Percentiles rank a stretch among this genome's conserved stretches.
These are phyloP conservation scores for Euplagia quadripunctaria DNA, from an alignment of 2,888 invertebrate species.

Conservation along the genomic window DNA sequence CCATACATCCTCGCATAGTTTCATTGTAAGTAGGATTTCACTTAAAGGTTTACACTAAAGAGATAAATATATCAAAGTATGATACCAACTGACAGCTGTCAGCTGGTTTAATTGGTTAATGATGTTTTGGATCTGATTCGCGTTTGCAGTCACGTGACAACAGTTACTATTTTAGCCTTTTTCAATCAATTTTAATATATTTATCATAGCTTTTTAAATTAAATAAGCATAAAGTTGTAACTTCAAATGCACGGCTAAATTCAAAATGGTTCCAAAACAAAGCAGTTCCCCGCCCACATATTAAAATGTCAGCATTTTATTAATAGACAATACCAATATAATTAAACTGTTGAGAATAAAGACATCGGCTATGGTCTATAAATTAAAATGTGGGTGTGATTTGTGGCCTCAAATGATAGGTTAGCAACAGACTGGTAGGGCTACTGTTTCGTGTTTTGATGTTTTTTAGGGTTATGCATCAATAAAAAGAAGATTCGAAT, in stretches of 20 bases:
- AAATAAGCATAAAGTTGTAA: not conserved
- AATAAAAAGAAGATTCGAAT: not conserved
- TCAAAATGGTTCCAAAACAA: conserved; percentile 20
- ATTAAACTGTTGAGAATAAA: conserved; percentile 58
- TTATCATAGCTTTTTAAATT: not conserved
- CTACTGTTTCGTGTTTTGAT: conserved; percentile 44
- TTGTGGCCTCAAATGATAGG: conserved; percentile 51
- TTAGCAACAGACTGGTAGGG: conserved; percentile 22
- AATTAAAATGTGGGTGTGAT: conserved; percentile 53
- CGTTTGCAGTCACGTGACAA: not conserved
- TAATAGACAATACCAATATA: conserved; percentile 63
- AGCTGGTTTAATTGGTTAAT: not conserved
- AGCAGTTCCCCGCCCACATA: conserved; percentile 50
- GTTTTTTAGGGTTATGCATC: not conserved
- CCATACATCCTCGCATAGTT: too few species aligned
- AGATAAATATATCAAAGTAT: not conserved
- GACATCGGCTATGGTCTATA: conserved; percentile 43
- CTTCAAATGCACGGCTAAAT: not conserved
- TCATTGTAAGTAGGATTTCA: too few species aligned
- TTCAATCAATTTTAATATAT: not conserved
- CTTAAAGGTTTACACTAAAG: too few species aligned
- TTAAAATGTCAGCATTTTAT: conserved; percentile 66
- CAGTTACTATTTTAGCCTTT: not conserved
- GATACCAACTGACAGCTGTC: not conserved
- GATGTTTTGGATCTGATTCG: not conserved